Evolutionary conservation across 1,140 invertebrate species (phyloP).

Genomic region (Drosophila hydei): DNA sequence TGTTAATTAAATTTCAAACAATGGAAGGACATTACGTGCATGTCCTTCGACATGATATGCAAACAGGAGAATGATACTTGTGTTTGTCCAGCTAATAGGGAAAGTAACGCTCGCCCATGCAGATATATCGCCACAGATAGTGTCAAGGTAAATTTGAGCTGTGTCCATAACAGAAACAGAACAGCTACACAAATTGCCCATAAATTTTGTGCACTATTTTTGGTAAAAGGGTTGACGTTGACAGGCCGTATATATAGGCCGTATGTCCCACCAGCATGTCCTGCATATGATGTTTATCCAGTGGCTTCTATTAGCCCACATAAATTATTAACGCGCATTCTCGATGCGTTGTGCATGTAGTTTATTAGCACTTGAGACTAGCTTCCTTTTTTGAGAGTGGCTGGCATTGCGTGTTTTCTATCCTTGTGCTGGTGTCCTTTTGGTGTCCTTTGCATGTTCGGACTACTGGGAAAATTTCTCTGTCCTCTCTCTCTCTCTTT

Average conservation of each 20-base stretch:
- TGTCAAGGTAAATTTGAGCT: conserved; percentile 56
- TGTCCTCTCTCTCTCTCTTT: conserved; percentile 13
- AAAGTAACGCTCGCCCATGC: conserved; percentile 38
- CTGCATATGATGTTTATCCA: conserved; percentile 76
- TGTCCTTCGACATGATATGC: conserved; percentile 50
- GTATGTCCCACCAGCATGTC: conserved; percentile 4
- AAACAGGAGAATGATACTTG: conserved; percentile 57
- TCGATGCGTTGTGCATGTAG: conserved; percentile 64
- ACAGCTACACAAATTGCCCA: conserved; percentile 47
- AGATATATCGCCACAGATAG: conserved; percentile 54
- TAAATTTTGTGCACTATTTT: conserved; percentile 60
- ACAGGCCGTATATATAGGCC: conserved; percentile 43
- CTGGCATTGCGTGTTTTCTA: conserved; percentile 18
- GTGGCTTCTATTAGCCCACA: conserved; percentile 61
- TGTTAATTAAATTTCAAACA: conserved; percentile 78
- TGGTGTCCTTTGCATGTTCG: conserved; percentile 72
- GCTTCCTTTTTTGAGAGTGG: neutral
- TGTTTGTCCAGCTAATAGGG: conserved; percentile 67
- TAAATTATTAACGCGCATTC: conserved; percentile 71
- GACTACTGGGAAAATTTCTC: conserved; percentile 48
- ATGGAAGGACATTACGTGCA: conserved; percentile 54
- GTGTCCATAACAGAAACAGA: conserved; percentile 14
- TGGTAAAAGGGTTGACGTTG: conserved; percentile 71
- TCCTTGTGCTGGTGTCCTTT: conserved; percentile 67
- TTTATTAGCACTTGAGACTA: conserved; percentile 76